Percentiles rank a stretch among this genome's conserved stretches.
These are phyloP conservation scores for Myopa tessellatipennis DNA, from an alignment of 2,888 invertebrate genomes.

Conservation along the genomic window DNA sequence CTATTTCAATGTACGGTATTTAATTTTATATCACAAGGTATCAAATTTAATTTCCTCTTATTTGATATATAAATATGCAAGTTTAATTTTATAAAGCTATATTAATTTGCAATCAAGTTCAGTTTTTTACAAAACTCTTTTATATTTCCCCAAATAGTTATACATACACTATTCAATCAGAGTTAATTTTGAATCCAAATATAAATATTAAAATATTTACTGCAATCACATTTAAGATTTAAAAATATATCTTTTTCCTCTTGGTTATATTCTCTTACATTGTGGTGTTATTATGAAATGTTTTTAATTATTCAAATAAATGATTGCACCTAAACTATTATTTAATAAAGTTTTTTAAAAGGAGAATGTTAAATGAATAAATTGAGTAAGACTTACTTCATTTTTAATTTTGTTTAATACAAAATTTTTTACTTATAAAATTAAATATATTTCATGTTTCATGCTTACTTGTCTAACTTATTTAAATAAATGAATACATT, in stretches of 20 bases:
- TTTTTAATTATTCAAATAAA: not conserved
- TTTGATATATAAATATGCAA: constrained; percentile 30
- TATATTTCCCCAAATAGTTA: no score
- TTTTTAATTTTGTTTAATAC: not conserved
- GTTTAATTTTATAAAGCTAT: constrained; percentile 46
- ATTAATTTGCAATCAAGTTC: constrained; percentile 31
- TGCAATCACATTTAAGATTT: no score
- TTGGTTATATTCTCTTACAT: not conserved
- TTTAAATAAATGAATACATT: not conserved
- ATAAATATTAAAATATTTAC: no score
- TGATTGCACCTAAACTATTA: not conserved
- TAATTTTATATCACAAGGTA: constrained; percentile 51
- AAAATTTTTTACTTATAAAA: not conserved
- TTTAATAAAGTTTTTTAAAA: not conserved
- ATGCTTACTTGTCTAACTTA: not conserved
- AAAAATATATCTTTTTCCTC: not conserved
- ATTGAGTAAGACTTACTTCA: not conserved
- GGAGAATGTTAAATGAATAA: not conserved
- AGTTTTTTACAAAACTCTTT: not conserved
- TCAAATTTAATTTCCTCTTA: constrained; percentile 39
- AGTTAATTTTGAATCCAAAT: no score
- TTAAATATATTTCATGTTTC: not conserved
- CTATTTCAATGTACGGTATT: constrained; percentile 44
- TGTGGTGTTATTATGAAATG: not conserved
- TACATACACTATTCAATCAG: no score